Evolutionary conservation across 2,797 vertebrate species (phyloP).

Genomic region (Eidolon dupreanum): DNA sequence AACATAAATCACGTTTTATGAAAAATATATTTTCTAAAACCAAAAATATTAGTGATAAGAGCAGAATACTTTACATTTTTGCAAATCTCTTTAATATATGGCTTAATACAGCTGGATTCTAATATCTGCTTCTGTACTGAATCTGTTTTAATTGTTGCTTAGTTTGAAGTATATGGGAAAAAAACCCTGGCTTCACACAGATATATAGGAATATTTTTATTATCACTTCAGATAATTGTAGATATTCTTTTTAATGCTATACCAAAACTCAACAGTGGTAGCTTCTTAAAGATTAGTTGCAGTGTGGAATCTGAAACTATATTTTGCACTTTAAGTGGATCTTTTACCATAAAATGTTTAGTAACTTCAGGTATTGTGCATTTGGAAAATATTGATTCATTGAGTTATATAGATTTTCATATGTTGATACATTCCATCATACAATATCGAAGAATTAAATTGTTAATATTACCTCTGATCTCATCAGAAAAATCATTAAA

Average conservation of each 20-base stretch:
- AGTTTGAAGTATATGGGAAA: not conserved
- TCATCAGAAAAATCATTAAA: slow-evolving; percentile 19
- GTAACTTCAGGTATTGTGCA: not conserved
- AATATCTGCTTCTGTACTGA: not conserved
- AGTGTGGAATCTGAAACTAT: slow-evolving; percentile 14
- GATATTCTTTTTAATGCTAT: not conserved
- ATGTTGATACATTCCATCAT: not conserved
- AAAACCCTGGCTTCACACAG: not conserved
- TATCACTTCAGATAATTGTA: not conserved
- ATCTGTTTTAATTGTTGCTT: not conserved
- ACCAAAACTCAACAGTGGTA: slow-evolving; percentile 9
- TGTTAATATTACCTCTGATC: not conserved
- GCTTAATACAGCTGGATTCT: not conserved
- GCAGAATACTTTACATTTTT: slow-evolving; percentile 24
- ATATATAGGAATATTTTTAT: not conserved
- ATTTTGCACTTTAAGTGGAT: not conserved
- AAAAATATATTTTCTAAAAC: slow-evolving; percentile 9
- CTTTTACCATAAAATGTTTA: not conserved
- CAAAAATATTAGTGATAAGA: not conserved
- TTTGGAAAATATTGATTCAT: not conserved
- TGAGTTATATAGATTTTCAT: slow-evolving; percentile 26
- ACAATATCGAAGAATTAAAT: not conserved
- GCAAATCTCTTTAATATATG: slow-evolving; percentile 8
- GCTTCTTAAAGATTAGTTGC: not conserved
- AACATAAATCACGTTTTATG: not conserved